Evolutionary conservation across 2,888 invertebrate species (phyloP).

Genomic region (Drosophila dives): DNA sequence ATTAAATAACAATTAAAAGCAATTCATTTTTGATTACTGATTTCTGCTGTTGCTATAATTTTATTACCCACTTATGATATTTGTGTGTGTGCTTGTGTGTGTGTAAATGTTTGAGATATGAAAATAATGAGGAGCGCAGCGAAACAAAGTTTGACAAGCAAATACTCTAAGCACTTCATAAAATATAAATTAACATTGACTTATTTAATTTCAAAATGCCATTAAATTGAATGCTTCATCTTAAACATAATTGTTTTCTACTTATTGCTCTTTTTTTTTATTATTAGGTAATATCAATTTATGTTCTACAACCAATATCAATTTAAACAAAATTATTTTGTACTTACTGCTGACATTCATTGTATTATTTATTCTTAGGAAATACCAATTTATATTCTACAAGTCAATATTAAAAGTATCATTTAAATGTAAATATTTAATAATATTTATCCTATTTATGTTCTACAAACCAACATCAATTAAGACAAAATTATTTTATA

Average conservation of each 20-base stretch:
- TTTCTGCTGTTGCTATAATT: constrained; percentile 67
- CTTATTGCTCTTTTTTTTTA: background rate
- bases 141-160: constrained; percentile 1
- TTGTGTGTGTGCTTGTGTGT: constrained; percentile 15
- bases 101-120: constrained; percentile 20
- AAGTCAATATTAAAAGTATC: background rate
- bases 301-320: background rate
- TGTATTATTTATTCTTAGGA: too few species aligned
- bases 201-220: background rate
- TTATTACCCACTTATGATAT: constrained; percentile 64
- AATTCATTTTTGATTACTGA: constrained; percentile 73
- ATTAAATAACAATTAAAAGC: constrained; percentile 79
- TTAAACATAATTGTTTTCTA: background rate
- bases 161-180: constrained; percentile 20
- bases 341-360: too few species aligned
- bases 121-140: constrained; percentile 23
- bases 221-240: background rate
- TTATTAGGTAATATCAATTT: background rate
- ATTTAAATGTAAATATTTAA: background rate
- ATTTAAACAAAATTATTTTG: too few species aligned
- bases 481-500: too few species aligned
- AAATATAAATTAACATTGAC: background rate
- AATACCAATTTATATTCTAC: too few species aligned
- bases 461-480: background rate
- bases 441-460: background rate